Evolutionary conservation across 2,113 vertebrate genomes (phyloP).

Genomic region (Zingel zingel): DNA sequence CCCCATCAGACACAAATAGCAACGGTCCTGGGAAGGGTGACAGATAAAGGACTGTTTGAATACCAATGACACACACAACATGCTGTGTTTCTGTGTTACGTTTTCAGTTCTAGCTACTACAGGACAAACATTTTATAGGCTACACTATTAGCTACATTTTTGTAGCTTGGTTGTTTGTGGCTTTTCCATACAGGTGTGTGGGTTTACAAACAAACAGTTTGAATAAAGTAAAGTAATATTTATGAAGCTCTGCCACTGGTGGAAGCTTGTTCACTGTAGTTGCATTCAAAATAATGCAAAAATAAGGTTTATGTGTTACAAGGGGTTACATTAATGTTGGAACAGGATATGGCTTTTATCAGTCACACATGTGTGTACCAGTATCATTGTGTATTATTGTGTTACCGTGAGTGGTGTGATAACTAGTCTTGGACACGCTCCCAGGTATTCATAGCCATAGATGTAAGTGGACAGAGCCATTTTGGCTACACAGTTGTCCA

Average conservation of each 20-base stretch:
- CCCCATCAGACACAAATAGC: conserved; percentile 92
- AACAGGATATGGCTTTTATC: no score
- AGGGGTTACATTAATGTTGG: background rate
- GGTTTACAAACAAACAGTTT: background rate
- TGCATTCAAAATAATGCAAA: background rate
- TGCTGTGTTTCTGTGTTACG: background rate
- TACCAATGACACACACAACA: background rate
- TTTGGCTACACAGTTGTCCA: conserved; percentile 87
- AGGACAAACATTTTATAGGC: background rate
- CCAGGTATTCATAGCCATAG: conserved; percentile 90
- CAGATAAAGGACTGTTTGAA: background rate
- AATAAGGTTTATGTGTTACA: background rate
- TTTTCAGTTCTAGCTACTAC: background rate
- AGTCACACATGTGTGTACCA: background rate
- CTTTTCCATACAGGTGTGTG: background rate
- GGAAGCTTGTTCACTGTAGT: background rate
- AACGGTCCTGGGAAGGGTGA: conserved; percentile 83
- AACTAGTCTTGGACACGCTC: conserved; percentile 87
- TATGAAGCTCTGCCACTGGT: background rate
- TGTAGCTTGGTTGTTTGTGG: background rate
- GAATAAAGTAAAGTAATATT: background rate
- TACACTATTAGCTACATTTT: background rate
- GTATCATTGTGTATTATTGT: background rate
- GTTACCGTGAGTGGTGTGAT: conserved; percentile 87
- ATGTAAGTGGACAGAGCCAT: conserved; percentile 90